Conservation (phyloP, 2,888 invertebrate species). For the Ephialtes manifestator region DNA sequence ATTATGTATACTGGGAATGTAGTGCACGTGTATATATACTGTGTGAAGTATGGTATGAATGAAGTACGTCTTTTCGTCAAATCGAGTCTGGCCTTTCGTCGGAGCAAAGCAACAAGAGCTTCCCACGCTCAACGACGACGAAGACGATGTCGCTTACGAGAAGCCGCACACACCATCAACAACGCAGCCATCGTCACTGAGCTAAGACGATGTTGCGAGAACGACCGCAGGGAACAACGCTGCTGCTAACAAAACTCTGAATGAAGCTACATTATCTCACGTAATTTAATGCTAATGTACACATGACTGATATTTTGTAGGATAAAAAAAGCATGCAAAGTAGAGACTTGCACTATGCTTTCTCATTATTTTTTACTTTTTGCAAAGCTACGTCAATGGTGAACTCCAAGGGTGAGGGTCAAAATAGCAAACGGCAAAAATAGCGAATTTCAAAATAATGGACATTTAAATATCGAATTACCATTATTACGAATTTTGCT, state of each 20-base stretch:
- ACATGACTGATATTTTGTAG: neutral
- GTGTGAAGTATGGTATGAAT: conserved; percentile 22
- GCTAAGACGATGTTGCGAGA: conserved; percentile 39
- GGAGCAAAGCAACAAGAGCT: conserved; percentile 32
- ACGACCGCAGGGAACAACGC: conserved; percentile 42
- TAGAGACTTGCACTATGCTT: no score
- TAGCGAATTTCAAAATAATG: no score
- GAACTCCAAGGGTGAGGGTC: no score
- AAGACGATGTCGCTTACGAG: conserved; percentile 23
- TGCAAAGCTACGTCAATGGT: no score
- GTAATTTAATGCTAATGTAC: conserved; percentile 25
- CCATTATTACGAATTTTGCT: no score
- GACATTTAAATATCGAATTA: no score
- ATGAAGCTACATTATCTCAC: conserved; percentile 33
- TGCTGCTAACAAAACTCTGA: conserved; percentile 6
- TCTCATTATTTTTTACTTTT: neutral
- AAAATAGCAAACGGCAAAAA: no score
- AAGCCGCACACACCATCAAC: conserved; percentile 22
- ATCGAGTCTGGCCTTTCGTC: conserved; percentile 52
- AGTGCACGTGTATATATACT: neutral
- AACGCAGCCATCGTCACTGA: conserved; percentile 43
- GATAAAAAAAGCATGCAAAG: neutral
- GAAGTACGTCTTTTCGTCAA: conserved; percentile 47
- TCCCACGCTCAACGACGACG: conserved; percentile 51
- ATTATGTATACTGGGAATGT: neutral